Evolutionary conservation across 2,113 vertebrate species (phyloP), one percentile per base, ranked within the genome.

Genomic region (Periophthalmus modestus): DNA sequence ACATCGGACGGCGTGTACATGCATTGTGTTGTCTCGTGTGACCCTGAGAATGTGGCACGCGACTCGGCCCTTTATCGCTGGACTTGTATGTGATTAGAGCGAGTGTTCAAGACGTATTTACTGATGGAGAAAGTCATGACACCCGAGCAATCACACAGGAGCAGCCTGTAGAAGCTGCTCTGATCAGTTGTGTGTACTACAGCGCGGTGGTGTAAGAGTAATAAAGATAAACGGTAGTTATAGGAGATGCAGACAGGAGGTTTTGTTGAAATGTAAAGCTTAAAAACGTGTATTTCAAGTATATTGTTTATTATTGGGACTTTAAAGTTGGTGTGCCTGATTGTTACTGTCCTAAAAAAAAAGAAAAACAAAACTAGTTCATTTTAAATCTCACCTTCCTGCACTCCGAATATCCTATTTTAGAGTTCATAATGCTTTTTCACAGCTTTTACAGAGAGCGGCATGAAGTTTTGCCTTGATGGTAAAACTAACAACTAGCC

Each of bases 1-100:
- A 85, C 75, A 73, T 89, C 72, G 74, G 36, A 61, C 72, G 21
- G 11, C 85, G 83, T 77, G 87, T 78, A 74, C 82, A 71, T 80
- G 78, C 77, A 73, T 74, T 67, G 15, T 34, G 14, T 7, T 54
- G n/a, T 11, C 71, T 63, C 7, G 19, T 43, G 69, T 80, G 79
- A 75, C 85, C 28, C 77, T 84, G 82, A 43, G 24, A 18, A 48
- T 9, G 71, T 21, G 81, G 79, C 88, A 73, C 50, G 72, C 23
- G 68, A 5, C 0, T n/a, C 2, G 72, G 21, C 18, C 71, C 47
- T 71, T 75, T 75, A 69, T 80, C 83, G 0, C 69, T 2, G 59
- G 71, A 78, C 75, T 55, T 33, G 2, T 19, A 34, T 48, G 14
- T 21, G 55, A 68, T 46, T 65, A 57, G 68, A 58, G 54, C 19